Conservation (phyloP, 2,888 invertebrate species). For the Heliconius hortense region DNA sequence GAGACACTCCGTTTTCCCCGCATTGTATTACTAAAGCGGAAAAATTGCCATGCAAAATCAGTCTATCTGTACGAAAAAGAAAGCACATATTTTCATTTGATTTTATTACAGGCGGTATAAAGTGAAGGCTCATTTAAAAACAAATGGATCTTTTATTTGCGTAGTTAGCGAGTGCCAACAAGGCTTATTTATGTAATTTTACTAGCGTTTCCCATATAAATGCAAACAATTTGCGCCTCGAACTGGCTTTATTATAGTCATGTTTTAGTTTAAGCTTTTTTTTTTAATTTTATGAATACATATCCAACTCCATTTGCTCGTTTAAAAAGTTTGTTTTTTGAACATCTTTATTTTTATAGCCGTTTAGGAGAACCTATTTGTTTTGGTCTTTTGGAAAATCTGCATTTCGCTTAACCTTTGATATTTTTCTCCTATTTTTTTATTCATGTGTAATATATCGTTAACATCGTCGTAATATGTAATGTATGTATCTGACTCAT, state of each 20-base stretch:
- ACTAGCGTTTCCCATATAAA: conserved; percentile 36
- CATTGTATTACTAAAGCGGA: too few species aligned
- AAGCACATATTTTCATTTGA: conserved; percentile 3
- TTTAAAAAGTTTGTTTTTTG: conserved; percentile 17
- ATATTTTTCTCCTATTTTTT: too few species aligned
- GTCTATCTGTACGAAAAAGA: neutral
- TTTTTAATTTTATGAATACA: conserved; percentile 28
- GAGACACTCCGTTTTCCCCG: too few species aligned
- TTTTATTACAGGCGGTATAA: conserved; percentile 26
- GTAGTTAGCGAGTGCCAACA: conserved; percentile 33
- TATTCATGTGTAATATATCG: too few species aligned
- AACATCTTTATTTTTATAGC: conserved; percentile 14
- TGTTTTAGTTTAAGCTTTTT: conserved; percentile 19
- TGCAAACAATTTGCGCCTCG: conserved; percentile 35
- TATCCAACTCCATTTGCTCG: conserved; percentile 19
- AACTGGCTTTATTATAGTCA: conserved; percentile 33
- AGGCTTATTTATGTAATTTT: conserved; percentile 36
- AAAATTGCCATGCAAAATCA: neutral
- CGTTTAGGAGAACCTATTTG: neutral
- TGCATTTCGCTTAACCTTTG: neutral
- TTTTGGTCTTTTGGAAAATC: neutral
- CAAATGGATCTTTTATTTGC: conserved; percentile 30
- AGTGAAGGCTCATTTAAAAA: conserved; percentile 29
- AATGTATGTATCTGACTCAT: too few species aligned
- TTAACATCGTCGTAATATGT: too few species aligned